Conservation (phyloP, 2,888 invertebrate species). For the Coenonympha glycerion region DNA sequence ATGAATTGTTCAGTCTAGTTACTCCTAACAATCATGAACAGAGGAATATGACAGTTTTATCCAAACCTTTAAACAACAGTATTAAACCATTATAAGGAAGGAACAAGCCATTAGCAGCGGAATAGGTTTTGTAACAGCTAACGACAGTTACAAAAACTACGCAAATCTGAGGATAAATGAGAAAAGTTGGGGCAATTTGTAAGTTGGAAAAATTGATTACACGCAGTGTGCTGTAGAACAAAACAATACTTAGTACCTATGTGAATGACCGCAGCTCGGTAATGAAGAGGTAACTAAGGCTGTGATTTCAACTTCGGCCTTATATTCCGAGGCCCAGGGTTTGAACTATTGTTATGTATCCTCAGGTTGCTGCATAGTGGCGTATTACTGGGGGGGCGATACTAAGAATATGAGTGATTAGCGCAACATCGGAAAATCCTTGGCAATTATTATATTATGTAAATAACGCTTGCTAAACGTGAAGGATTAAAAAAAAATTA, state of each 20-base stretch:
- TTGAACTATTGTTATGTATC: too few relatives aligned
- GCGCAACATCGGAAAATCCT: too few relatives aligned
- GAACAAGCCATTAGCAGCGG: background rate
- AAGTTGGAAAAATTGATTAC: slow-evolving; percentile 5
- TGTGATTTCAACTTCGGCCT: too few relatives aligned
- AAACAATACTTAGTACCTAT: too few relatives aligned
- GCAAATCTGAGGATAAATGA: slow-evolving; percentile 5
- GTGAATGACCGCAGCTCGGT: too few relatives aligned
- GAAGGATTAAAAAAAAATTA: too few relatives aligned
- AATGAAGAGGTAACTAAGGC: background rate
- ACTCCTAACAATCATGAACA: background rate
- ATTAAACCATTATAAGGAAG: background rate
- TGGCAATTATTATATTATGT: too few relatives aligned
- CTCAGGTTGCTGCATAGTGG: too few relatives aligned
- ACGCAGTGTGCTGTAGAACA: background rate
- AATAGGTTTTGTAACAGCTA: slow-evolving; percentile 6
- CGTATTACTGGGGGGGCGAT: too few relatives aligned
- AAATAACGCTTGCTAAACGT: too few relatives aligned
- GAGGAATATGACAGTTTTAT: background rate
- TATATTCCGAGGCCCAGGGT: too few relatives aligned
- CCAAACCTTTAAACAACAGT: slow-evolving; percentile 4
- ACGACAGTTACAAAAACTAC: slow-evolving; percentile 5
- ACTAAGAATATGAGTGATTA: too few relatives aligned
- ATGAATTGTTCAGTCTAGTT: background rate
- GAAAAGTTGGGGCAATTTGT: slow-evolving; percentile 7